phyloP scores from a whole-genome alignment of 2,113 vertebrate genomes.

The Podarcis cretensis region DNA sequence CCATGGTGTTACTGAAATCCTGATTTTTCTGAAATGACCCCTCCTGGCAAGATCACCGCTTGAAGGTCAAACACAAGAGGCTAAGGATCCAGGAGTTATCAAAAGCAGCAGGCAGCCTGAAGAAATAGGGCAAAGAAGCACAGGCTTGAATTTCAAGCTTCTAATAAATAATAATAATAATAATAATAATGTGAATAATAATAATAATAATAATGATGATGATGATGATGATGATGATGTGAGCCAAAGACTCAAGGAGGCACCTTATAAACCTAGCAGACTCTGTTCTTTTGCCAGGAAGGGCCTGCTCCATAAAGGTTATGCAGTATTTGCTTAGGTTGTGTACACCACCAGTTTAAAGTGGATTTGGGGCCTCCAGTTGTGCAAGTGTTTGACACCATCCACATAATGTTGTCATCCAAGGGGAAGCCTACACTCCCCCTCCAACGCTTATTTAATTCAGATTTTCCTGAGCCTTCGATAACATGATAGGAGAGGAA shows the following conservation, averaged over 20 bases:
- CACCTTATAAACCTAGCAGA: neutral
- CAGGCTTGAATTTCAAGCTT: neutral
- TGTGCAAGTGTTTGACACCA: too few relatives aligned
- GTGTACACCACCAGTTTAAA: too few relatives aligned
- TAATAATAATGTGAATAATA: too few relatives aligned
- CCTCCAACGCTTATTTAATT: too few relatives aligned
- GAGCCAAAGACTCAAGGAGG: neutral
- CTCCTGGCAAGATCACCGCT: neutral
- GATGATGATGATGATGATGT: neutral
- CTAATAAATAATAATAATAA: too few relatives aligned
- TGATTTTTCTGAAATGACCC: neutral
- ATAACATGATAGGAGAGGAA: too few relatives aligned
- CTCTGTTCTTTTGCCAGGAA: neutral
- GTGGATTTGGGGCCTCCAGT: too few relatives aligned
- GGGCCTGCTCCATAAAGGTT: too few relatives aligned
- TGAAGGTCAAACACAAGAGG: neutral
- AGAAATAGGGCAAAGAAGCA: neutral
- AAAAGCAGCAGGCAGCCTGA: neutral
- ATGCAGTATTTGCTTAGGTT: neutral
- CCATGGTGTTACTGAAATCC: neutral
- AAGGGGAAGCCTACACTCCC: too few relatives aligned
- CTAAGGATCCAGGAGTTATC: neutral
- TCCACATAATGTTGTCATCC: too few relatives aligned
- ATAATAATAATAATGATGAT: too few relatives aligned
- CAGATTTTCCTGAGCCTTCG: too few relatives aligned